phyloP scores from a whole-genome alignment of 2,797 vertebrate species.

The Rhyacichthys aspro region DNA sequence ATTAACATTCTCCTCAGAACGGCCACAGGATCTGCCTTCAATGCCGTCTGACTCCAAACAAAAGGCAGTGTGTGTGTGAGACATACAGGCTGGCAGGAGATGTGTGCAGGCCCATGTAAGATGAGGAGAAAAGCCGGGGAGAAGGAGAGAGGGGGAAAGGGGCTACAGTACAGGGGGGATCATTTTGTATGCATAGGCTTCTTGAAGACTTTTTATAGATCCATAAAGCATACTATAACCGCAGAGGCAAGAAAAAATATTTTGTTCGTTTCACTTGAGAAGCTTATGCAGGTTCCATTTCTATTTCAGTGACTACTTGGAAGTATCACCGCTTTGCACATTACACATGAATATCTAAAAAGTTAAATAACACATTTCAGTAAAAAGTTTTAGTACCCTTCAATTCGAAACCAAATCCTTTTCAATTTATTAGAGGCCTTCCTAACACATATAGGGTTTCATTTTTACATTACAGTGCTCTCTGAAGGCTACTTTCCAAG shows the following conservation, averaged over 20 bases:
- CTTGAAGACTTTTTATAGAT: conserved; percentile 18
- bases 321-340: too few relatives aligned
- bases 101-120: conserved; percentile 53
- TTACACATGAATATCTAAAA: too few relatives aligned
- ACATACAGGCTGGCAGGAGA: conserved; percentile 39
- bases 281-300: conserved; percentile 1
- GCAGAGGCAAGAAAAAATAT: conserved; percentile 2
- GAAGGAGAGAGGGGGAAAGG: conserved; percentile 29
- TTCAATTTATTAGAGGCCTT: conserved; percentile 25
- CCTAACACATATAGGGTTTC: too few relatives aligned
- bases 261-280: not conserved
- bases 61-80: conserved; percentile 64
- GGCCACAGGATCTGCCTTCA: conserved; percentile 78
- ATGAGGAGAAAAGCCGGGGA: conserved; percentile 44
- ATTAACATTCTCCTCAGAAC: conserved; percentile 81
- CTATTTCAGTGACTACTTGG: too few relatives aligned
- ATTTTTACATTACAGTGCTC: conserved; percentile 18
- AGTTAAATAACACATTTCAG: too few relatives aligned
- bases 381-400: too few relatives aligned
- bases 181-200: conserved; percentile 27
- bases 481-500: conserved; percentile 22
- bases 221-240: conserved; percentile 2
- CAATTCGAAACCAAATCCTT: conserved; percentile 11
- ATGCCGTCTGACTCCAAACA: conserved; percentile 80
- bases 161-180: conserved; percentile 31